These are phyloP conservation scores for Marasmarcha lunaedactyla DNA, from an alignment of 2,888 invertebrate genomes.

Conservation along the genomic window DNA sequence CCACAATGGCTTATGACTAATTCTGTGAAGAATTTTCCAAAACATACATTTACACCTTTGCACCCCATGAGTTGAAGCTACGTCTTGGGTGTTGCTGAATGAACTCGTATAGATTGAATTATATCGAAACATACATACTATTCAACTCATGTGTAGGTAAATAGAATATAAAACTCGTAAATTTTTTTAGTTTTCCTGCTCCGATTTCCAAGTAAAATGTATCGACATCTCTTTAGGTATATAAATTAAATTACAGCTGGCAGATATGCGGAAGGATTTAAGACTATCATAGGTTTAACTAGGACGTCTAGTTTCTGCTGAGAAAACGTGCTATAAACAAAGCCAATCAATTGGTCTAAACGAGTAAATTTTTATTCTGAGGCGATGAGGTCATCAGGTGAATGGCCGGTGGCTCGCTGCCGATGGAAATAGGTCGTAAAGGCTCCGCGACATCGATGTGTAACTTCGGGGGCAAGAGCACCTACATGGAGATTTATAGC, in stretches of 20 bases:
- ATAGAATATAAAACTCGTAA: too few relatives aligned
- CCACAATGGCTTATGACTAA: too few relatives aligned
- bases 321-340: conserved; percentile 57
- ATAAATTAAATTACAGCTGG: conserved; percentile 1
- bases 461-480: conserved; percentile 11
- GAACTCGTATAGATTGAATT: too few relatives aligned
- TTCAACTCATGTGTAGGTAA: too few relatives aligned
- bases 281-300: not conserved
- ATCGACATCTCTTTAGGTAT: not conserved
- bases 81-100: too few relatives aligned
- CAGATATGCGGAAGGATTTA: conserved; percentile 2
- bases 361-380: conserved; percentile 56
- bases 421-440: conserved; percentile 47
- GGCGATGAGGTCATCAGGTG: conserved; percentile 64
- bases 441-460: conserved; percentile 52
- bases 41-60: too few relatives aligned
- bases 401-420: conserved; percentile 41
- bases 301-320: conserved; percentile 20
- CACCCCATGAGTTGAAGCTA: too few relatives aligned
- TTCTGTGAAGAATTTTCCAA: too few relatives aligned
- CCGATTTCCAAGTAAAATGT: too few relatives aligned
- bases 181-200: too few relatives aligned
- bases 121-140: too few relatives aligned
- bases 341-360: conserved; percentile 62
- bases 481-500: not conserved